A percentile compares a stretch with the other conserved stretches of the same genome.
Conservation (phyloP, 2,113 vertebrate genomes). For the Entomyzon cyanotis region DNA sequence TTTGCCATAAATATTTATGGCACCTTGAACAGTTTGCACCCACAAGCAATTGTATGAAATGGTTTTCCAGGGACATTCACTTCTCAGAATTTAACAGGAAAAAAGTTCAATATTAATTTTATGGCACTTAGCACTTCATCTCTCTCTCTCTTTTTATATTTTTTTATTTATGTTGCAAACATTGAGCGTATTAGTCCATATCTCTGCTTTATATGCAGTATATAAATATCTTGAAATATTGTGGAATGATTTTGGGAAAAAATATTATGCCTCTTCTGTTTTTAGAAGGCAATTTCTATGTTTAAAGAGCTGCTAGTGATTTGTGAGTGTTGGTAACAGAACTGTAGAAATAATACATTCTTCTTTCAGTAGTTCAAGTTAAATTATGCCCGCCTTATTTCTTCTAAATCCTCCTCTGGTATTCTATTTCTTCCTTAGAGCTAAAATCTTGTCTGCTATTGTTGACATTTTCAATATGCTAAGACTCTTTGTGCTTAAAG, state of each 20-base stretch:
- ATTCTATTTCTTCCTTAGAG: neutral
- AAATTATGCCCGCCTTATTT: neutral
- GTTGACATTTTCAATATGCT: neutral
- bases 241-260: neutral
- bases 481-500: neutral
- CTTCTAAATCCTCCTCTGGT: neutral
- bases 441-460: neutral
- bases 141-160: neutral
- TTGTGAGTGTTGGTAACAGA: neutral
- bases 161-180: neutral
- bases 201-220: neutral
- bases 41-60: neutral
- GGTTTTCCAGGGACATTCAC: neutral
- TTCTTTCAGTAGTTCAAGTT: neutral
- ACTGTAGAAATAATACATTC: neutral
- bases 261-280: neutral
- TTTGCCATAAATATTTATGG: too few relatives aligned
- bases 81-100: neutral
- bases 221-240: neutral
- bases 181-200: neutral
- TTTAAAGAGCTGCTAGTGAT: slow-evolving; percentile 8
- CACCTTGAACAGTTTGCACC: neutral
- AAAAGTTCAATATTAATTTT: slow-evolving; percentile 13
- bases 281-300: neutral
- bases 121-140: neutral